Evolutionary conservation across 2,888 invertebrate species (phyloP).

Genomic region (Willowsia nigromaculata): DNA sequence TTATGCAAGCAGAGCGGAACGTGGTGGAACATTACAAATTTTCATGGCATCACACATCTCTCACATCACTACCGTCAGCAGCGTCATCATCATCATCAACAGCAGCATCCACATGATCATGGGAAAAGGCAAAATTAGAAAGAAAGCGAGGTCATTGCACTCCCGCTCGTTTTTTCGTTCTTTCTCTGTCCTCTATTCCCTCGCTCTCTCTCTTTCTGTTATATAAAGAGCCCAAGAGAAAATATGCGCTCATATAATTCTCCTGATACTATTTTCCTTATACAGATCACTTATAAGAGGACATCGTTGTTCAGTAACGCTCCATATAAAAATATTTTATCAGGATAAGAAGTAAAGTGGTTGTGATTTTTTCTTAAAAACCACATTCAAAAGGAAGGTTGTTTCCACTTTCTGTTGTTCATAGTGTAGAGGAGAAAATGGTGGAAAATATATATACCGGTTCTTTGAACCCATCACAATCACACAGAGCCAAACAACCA

Average conservation of each 20-base stretch:
- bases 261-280: not conserved
- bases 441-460: not conserved
- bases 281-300: not conserved
- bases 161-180: not conserved
- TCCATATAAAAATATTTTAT: not conserved
- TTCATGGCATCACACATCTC: not conserved
- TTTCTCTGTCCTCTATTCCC: not conserved
- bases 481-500: not conserved
- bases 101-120: slow-evolving; percentile 13
- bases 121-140: slow-evolving; percentile 28
- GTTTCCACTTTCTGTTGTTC: not conserved
- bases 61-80: slow-evolving; percentile 11
- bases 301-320: not conserved
- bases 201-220: not conserved
- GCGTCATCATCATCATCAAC: slow-evolving; percentile 6
- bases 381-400: not conserved
- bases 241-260: not conserved
- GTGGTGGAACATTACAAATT: not conserved
- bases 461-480: not conserved
- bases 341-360: not conserved
- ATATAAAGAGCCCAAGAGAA: not conserved
- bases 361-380: not conserved
- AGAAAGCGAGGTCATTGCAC: slow-evolving; percentile 42
- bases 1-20: not conserved
- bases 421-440: not conserved